Base-by-base conservation (phyloP, 1,140 invertebrate genomes). In the Grapholita molesta region DNA sequence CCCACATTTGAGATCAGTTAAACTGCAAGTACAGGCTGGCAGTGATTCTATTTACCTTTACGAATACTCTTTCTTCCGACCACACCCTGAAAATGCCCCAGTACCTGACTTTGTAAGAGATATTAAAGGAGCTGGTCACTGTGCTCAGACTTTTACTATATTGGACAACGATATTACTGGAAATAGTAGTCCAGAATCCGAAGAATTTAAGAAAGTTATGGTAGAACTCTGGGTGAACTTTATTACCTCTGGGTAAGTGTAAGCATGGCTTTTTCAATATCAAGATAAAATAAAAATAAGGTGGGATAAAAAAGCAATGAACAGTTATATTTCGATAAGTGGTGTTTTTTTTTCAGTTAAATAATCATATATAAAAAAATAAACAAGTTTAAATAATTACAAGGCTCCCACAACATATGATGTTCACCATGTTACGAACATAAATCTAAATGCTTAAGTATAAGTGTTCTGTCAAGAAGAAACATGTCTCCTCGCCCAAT, bases 11-110 rank as follows among this genome's bases (percentile, higher is more conserved):
- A 57, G 53, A 28, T 57, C 53, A n/a, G 53, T 57, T 6, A 28
- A 57, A 12, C 3, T 57, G 53, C 53, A 57, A 28, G 53, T 57
- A 8, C 11, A 24, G 9, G 53, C 53, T 57, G 53, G 53, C 12
- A 57, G 53, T 57, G 53, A 57, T 25, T 57, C 53, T 7, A 57
- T 57, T 25, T 57, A 57, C 24, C n/a, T 57, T 0, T 57, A 57
- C n/a, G 53, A 57, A 25, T 57, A 57, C 25, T 57, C 53, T 1
- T 57, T 15, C 24, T 57, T 57, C 7, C 12, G 11, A 3, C 53
- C 53, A 18, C 7, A 57, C 7, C 53, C 53, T 12, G 24, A 57
- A 7, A 25, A n/a, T 18, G 53, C 4, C n/a, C 9, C 12, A 12
- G 6, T 57, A 11, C 53, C 53, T 5, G 53, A 24, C 12, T 57